Conservation (phyloP, 2,888 invertebrate genomes). For the Tipula unca region DNA sequence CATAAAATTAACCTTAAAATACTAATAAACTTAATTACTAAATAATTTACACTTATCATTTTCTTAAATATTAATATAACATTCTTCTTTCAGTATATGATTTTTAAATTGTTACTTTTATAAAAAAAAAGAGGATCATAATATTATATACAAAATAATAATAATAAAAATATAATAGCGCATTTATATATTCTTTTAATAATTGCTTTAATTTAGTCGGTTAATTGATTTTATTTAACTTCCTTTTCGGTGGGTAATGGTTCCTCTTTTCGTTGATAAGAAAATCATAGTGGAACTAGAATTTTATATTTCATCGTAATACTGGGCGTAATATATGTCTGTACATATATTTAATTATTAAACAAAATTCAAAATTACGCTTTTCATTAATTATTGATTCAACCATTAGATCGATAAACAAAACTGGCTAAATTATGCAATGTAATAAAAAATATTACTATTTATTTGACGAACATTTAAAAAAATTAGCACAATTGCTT, state of each 20-base stretch:
- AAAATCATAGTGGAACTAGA: neutral
- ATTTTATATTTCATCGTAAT: neutral
- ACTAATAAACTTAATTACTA: neutral
- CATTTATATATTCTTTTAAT: neutral
- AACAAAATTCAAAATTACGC: neutral
- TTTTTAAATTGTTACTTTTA: neutral
- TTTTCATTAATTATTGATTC: neutral
- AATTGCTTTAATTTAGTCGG: neutral
- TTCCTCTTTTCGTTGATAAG: neutral
- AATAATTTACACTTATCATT: conserved; percentile 8
- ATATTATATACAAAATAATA: neutral
- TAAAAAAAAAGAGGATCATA: neutral
- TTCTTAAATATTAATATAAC: conserved; percentile 14
- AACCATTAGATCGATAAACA: neutral
- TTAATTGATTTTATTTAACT: neutral
- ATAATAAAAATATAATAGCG: neutral
- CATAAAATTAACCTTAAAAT: neutral
- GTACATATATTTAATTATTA: neutral
- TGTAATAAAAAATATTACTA: neutral
- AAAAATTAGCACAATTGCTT: neutral
- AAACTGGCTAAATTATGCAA: neutral
- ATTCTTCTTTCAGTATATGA: neutral
- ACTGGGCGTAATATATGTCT: neutral
- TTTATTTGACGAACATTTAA: neutral
- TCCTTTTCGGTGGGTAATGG: neutral